Evolutionary conservation across 2,888 invertebrate genomes (phyloP), one percentile per base, ranked within the genome.

Genomic region (Caprella mutica): DNA sequence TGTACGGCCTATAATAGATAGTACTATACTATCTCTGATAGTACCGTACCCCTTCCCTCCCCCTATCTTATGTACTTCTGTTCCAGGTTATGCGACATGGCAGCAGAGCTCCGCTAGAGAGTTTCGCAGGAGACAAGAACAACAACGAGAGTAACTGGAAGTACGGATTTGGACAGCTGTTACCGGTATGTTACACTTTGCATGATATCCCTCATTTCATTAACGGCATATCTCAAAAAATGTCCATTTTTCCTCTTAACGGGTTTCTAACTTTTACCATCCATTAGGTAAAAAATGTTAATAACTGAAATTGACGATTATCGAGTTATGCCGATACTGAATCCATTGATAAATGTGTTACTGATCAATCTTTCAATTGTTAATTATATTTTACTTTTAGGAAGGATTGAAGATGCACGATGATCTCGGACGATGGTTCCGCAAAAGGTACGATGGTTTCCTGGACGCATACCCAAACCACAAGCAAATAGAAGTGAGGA

Each of bases 381-480:
- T 19, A 5, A 5, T 24, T 46, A 19, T 29, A 6, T 29, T 29
- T 8, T n/a, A 19, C 4, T 44, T 1, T 24, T 42, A 89, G 88
- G 72, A 72, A 63, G 90, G 90, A 9, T 86, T 85, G 73, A 72
- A 73, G 65, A 84, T 87, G 68, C 86, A 88, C 57, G 84, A 79
- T 69, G 73, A 78, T 23, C 74, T 91, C 9, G 91, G 91, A 3
- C 72, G 81, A 69, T 88, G 82, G 81, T 71, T 91, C 3, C 75
- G 86, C 14, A 72, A 77, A 43, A 78, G 87, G 12, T 92, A 91
- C 72, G 70, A 74, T 39, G 74, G 80, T 67, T 77, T 65, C 50
- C 44, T 62, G 8, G 39, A 39, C 14, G 24, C 23, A 8, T 21
- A 21, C 5, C 61, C 55, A 44, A 44, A 57, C 5, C 75, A 76